Evolutionary conservation across 2,113 vertebrate species (phyloP), one percentile per base, ranked within the genome.

Genomic region (Cephalopholis sonnerati): DNA sequence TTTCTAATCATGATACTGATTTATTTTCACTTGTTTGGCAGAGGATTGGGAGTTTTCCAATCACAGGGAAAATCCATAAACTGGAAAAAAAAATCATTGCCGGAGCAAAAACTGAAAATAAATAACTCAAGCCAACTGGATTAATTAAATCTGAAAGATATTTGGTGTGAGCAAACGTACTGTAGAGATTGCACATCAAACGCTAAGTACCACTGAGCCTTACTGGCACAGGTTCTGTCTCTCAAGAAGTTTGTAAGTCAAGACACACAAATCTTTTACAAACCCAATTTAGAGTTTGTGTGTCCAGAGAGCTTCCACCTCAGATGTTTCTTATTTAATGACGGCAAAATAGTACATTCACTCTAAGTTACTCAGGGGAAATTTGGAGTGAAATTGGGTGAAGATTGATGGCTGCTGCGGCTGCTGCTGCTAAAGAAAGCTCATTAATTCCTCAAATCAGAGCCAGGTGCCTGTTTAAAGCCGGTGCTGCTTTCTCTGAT

Each of bases 371-470:
- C 87, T 82, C 68, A 0, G n/a, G 86, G 82, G 85, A 86, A 79
- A 77, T 92, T 74, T 73, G 32, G 36, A 84, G 73, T 65, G 71
- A 81, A 90, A 90, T 83, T 80, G 80, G 80, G 25, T 88, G 50
- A 82, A 86, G 86, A 89, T 79, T 89, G 59, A 90, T 89, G 48
- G 82, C 68, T 57, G 32, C 65, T 64, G 74, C 73, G 12, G 68
- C 48, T 66, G 68, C 48, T 59, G 64, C 80, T 73, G 70, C 79
- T 61, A 10, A 69, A 57, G 51, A 77, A 73, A 24, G 7, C 74
- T 87, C 63, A 82, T 86, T 82, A 81, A 84, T 88, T 89, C 53
- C 18, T 77, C 41, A 82, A 72, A 79, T 83, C 86, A 72, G 82
- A 88, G 63, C 64, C 88, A 85, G 88, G 71, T 85, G 74, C 61